Base-by-base conservation (phyloP, 2,113 vertebrate species). In the Bucco capensis region DNA sequence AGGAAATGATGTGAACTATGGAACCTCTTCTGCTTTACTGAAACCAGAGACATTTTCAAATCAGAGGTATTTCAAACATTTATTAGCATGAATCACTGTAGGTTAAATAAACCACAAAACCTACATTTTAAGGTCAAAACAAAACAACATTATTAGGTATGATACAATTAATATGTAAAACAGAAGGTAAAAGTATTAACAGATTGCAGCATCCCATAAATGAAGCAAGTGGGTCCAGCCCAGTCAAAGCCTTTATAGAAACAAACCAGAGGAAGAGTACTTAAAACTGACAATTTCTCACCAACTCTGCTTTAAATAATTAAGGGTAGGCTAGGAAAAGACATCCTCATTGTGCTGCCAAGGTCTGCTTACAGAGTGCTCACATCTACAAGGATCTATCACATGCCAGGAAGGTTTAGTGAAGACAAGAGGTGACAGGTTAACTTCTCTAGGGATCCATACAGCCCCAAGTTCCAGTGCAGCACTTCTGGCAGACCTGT, bases 211-310 rank as follows among this genome's bases (percentile, higher is more conserved):
- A 35, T 96, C 91, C 94, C 95, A 94, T 95, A 95, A 31, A 92
- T 54, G 85, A 77, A 88, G 93, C 87, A 8, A 93, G 92, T 97
- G 97, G 98, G 97, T 96, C 98, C 98, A 97, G 98, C 98, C 98
- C 98, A 98, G 83, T 93, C 60, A 74, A 95, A 97, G 93, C 93
- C 50, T 89, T 96, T 95, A 92, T 19, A 96, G 53, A 96, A 97
- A 96, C 83, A 96, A 27, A 93, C 90, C 80, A 93, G 51, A 93
- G 40, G 47, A 90, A 90, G 40, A 86, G 65, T 51, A 79, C 81
- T 90, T 35, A 33, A 85, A 77, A 95, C 25, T 62, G 73, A 70
- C 49, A 76, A 22, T 71, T 79, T 73, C 49, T 83, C 78, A 47
- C 50, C 53, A 67, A 87, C 58, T 86, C 62, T 76, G 83, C 79